Conservation (phyloP, 2,888 invertebrate genomes). For the Lapara coniferarum region DNA sequence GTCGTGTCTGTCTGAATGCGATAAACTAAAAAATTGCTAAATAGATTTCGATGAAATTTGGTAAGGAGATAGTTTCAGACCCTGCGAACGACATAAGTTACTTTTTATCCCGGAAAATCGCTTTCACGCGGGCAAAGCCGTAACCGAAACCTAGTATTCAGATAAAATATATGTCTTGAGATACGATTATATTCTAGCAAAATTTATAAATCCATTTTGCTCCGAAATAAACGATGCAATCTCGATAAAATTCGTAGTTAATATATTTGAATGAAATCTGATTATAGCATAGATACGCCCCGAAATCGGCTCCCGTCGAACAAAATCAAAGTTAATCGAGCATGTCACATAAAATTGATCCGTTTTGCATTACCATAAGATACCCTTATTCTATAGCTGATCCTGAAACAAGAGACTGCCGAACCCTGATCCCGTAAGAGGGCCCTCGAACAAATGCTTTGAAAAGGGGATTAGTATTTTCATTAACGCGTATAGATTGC, state of each 20-base stretch:
- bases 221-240: no score
- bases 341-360: conserved; percentile 38
- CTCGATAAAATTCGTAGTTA: background rate
- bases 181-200: no score
- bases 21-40: no score
- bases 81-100: no score
- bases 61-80: no score
- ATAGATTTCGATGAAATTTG: no score
- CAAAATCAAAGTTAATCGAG: conserved; percentile 42
- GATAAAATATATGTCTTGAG: no score
- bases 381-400: conserved; percentile 33
- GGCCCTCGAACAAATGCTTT: conserved; percentile 45
- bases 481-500: conserved; percentile 34
- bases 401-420: conserved; percentile 39
- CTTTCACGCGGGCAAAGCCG: no score
- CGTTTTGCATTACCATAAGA: conserved; percentile 40
- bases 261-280: background rate
- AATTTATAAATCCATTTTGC: no score
- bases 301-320: conserved; percentile 30
- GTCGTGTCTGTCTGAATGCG: no score
- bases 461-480: conserved; percentile 44
- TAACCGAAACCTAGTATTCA: no score
- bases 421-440: conserved; percentile 43
- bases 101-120: no score
- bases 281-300: conserved; percentile 18